phyloP scores from a whole-genome alignment of 2,113 vertebrate species.

The Rhinolophus ferrumequinum region DNA sequence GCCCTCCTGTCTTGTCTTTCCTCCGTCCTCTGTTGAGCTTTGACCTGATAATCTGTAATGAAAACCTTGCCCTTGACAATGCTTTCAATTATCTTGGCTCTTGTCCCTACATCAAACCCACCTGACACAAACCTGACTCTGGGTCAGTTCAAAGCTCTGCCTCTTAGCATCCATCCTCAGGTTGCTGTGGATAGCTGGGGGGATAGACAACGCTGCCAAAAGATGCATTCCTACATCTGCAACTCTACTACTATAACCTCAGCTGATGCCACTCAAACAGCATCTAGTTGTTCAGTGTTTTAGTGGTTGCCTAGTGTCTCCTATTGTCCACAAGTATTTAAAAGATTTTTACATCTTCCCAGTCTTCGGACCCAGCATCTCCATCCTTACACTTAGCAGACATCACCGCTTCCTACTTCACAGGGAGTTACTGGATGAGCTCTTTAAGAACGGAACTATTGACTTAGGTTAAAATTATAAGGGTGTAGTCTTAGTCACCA shows the following conservation, averaged over 20 bases:
- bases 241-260: accelerated
- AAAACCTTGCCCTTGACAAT: background rate
- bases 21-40: background rate
- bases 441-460: background rate
- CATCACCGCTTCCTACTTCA: background rate
- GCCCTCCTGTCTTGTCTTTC: background rate
- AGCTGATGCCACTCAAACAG: background rate
- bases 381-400: background rate
- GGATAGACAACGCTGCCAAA: background rate
- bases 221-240: background rate
- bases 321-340: background rate
- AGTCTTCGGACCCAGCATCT: background rate
- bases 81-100: background rate
- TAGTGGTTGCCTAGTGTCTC: background rate
- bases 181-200: background rate
- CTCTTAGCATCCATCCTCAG: background rate
- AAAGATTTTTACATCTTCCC: background rate
- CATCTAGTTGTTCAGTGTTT: background rate
- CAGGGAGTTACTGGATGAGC: background rate
- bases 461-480: conserved; percentile 42
- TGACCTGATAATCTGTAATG: background rate
- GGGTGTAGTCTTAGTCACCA: background rate
- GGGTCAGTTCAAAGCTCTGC: background rate
- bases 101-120: background rate
- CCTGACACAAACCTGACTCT: background rate